phyloP scores from a whole-genome alignment of 2,888 invertebrate genomes.

The Yponomeuta sedellus region DNA sequence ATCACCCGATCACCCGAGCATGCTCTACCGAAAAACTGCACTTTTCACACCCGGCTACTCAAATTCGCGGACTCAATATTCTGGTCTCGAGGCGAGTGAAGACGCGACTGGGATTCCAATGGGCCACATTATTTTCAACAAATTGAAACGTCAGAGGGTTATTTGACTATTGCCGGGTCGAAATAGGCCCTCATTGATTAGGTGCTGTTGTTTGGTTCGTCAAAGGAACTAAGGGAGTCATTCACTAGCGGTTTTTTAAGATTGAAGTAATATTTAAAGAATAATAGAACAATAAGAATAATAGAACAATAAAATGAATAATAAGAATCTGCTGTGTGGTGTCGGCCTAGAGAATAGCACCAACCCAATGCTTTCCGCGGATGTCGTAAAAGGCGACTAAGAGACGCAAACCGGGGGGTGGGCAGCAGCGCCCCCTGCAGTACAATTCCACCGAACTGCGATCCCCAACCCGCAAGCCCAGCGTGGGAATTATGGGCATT shows the following conservation, averaged over 20 bases:
- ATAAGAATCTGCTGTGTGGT: too few relatives aligned
- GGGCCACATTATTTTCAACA: constrained; percentile 49
- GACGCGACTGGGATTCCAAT: constrained; percentile 32
- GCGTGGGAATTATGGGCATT: too few relatives aligned
- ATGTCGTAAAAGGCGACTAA: too few relatives aligned
- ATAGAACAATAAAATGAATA: too few relatives aligned
- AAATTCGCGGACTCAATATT: constrained; percentile 34
- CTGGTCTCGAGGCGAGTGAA: constrained; percentile 29
- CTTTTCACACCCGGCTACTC: constrained; percentile 15
- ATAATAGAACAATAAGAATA: too few relatives aligned
- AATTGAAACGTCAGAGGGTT: constrained; percentile 48
- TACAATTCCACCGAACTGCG: too few relatives aligned
- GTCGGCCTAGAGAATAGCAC: too few relatives aligned
- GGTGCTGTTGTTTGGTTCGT: background rate
- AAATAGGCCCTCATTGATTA: background rate
- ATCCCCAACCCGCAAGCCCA: too few relatives aligned
- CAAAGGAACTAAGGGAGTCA: background rate
- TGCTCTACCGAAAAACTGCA: background rate
- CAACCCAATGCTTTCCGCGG: too few relatives aligned
- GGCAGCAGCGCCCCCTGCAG: too few relatives aligned
- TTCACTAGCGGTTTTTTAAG: background rate
- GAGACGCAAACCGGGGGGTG: too few relatives aligned
- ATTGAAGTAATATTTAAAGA: background rate
- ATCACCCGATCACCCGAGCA: background rate
- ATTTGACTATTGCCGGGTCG: constrained; percentile 7